Conservation (phyloP, 2,888 invertebrate species). For the Strigamia transsilvanica region DNA sequence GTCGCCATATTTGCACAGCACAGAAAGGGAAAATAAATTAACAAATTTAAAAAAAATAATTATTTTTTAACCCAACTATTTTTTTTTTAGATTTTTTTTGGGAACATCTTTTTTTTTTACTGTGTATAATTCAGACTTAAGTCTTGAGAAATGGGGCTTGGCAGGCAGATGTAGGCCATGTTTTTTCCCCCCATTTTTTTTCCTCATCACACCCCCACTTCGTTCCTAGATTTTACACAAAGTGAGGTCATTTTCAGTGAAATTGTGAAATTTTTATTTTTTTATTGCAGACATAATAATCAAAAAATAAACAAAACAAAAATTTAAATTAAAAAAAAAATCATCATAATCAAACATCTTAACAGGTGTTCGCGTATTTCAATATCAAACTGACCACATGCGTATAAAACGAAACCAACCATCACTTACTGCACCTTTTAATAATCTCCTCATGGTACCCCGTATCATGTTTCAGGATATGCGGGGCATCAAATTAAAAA, state of each 20-base stretch:
- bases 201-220: background rate
- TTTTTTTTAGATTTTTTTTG: background rate
- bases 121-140: slow-evolving; percentile 1
- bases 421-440: slow-evolving; percentile 3
- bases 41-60: background rate
- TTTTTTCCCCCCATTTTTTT: background rate
- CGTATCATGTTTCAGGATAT: background rate
- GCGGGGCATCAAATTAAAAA: slow-evolving; percentile 21
- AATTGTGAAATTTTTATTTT: background rate
- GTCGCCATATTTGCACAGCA: slow-evolving; percentile 11
- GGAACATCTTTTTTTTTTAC: background rate
- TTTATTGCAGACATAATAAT: too few species aligned
- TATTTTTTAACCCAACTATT: background rate
- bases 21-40: slow-evolving; percentile 15
- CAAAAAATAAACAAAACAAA: too few species aligned
- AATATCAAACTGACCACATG: background rate
- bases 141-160: slow-evolving; percentile 26
- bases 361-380: background rate
- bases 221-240: background rate
- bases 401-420: background rate
- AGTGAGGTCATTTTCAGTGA: background rate
- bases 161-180: slow-evolving; percentile 26
- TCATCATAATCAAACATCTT: background rate
- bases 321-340: too few species aligned
- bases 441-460: slow-evolving; percentile 17